These are phyloP conservation scores for Lerista edwardsae DNA, from an alignment of 2,797 vertebrate genomes.

Conservation along the genomic window DNA sequence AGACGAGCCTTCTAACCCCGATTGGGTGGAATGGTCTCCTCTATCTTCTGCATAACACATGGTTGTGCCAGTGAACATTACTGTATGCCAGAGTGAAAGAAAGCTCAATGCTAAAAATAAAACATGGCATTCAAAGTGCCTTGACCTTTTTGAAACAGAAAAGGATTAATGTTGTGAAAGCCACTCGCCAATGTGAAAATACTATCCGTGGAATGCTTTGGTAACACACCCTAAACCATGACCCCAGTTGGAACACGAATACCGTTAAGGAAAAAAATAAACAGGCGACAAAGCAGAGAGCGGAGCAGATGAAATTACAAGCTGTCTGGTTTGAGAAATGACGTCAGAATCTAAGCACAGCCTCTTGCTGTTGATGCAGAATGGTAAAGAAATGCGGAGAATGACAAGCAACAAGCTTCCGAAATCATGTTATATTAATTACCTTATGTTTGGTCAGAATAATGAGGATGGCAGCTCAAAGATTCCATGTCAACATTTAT, in stretches of 20 bases:
- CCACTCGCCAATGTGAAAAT: conserved; percentile 42
- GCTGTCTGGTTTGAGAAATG: conserved; percentile 2
- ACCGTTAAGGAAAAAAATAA: conserved; percentile 31
- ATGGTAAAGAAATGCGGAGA: conserved; percentile 18
- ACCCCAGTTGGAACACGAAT: conserved; percentile 34
- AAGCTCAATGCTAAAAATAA: conserved; percentile 12
- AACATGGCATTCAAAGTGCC: not conserved
- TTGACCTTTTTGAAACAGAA: conserved; percentile 6
- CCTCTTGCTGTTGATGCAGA: conserved; percentile 17
- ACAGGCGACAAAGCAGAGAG: not conserved
- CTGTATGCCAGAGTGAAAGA: not conserved
- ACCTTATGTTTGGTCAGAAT: not conserved
- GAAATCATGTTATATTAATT: conserved; percentile 33
- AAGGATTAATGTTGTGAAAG: not conserved
- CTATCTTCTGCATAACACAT: not conserved
- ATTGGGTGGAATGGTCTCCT: not conserved
- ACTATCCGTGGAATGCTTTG: conserved; percentile 42
- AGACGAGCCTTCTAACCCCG: not conserved
- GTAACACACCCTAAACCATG: conserved; percentile 19
- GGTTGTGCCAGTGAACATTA: not conserved
- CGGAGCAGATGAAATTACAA: conserved; percentile 30
- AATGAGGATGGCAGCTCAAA: not conserved
- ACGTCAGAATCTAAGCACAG: conserved; percentile 13
- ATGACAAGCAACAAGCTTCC: conserved; percentile 29
- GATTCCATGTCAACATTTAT: not conserved